These are phyloP conservation scores for Ylistrum balloti DNA, from an alignment of 1,140 invertebrate genomes.

Conservation along the genomic window DNA sequence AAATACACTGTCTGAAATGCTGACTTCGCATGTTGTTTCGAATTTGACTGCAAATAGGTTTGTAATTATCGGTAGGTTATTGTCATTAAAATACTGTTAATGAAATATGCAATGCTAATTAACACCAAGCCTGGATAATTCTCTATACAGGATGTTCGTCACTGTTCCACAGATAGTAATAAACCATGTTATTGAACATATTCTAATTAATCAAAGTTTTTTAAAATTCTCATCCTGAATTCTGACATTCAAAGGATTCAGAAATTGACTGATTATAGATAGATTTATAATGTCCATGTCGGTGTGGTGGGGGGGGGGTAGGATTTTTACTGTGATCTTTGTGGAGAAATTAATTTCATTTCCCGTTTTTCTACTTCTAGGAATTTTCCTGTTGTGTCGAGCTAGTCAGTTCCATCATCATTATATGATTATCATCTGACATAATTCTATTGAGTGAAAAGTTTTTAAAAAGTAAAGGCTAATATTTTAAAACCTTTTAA, in stretches of 20 bases:
- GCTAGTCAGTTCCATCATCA: constrained; percentile 27
- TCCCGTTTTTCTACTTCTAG: background rate
- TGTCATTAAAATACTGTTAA: background rate
- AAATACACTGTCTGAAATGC: background rate
- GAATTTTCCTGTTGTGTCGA: background rate
- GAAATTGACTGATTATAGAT: background rate
- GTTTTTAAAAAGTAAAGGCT: background rate
- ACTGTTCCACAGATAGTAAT: no score
- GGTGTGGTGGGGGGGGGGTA: no score
- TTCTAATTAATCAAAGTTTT: no score
- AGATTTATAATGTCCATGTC: background rate
- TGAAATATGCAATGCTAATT: no score
- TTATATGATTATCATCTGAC: background rate
- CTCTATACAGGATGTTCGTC: no score
- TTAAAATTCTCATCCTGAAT: background rate
- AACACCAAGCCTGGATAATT: no score
- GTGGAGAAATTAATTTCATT: background rate
- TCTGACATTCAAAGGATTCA: background rate
- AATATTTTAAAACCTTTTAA: background rate
- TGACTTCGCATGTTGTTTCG: background rate
- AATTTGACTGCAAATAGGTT: background rate
- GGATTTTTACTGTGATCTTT: background rate
- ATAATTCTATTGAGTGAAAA: constrained; percentile 11
- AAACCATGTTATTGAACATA: no score
- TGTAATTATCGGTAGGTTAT: background rate